Evolutionary conservation across 2,888 invertebrate species (phyloP), one percentile per base, ranked within the genome.

Genomic region (Drosophila affinis): DNA sequence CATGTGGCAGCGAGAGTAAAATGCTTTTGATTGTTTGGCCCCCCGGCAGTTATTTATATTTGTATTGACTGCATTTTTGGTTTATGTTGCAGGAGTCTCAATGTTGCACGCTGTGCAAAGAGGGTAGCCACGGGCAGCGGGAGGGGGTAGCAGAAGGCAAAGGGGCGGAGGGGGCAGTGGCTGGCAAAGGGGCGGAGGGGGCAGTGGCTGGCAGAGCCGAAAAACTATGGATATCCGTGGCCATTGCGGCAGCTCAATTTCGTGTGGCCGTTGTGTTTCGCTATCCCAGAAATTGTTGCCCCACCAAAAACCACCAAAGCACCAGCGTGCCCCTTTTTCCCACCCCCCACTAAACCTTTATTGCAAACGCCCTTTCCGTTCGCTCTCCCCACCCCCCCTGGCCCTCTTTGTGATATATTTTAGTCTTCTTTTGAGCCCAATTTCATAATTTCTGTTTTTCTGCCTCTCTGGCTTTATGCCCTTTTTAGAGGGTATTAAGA

Each of bases 11-110:
- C 10, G 47, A 14, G 53, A 62, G 27, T 45, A 46, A 70, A 74
- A 71, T 76, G 74, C 62, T 76, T 74, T 71, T 62, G 76, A 76
- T 76, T 75, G 72, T 75, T 72, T 63, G 71, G 62, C 62, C 62
- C 34, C 34, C 72, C 57, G 72, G 59, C 59, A 62, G 76, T 71
- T 76, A 71, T 75, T 76, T 76, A 76, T 75, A 60, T 76, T 60
- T 74, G 56, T 74, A 74, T 74, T 74, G 74, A 69, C 62, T 74
- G 59, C 60, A 62, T 76, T 74, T 73, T 74, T 76, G 74, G 76
- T 75, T 75, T 71, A 60, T 71, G 72, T 58, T 67, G 44, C 58
- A 75, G 45, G 6, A 34, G 45, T 32, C 39, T 24, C 3, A 52
- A 17, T 21, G 18, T n/a, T 3, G 12, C 29, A 10, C 32, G 3